Percentiles rank a stretch among this genome's conserved stretches.
Conservation (phyloP, 2,888 invertebrate genomes). For the Troglohyphantes excavatus region DNA sequence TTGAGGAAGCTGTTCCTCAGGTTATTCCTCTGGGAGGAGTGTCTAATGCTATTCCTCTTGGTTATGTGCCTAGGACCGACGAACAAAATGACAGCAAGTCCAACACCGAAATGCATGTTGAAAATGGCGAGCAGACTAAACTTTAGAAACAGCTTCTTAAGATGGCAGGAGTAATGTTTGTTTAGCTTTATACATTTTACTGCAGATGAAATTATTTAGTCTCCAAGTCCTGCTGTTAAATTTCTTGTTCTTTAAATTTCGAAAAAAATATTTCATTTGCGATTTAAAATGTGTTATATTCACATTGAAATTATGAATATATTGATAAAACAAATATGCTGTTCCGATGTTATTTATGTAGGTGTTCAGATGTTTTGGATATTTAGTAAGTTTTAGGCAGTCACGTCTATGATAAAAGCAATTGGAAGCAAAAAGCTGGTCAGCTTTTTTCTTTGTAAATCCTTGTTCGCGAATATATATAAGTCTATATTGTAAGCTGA, state of each 20-base stretch:
- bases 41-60: slow-evolving; percentile 24
- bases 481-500: too few relatives aligned
- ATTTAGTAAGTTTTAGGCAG: too few relatives aligned
- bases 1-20: background rate
- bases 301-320: too few relatives aligned
- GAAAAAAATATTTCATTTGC: too few relatives aligned
- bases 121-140: slow-evolving; percentile 50
- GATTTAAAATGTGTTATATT: too few relatives aligned
- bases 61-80: slow-evolving; percentile 11
- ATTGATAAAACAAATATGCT: too few relatives aligned
- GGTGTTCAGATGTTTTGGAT: too few relatives aligned
- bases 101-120: background rate
- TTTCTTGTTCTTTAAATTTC: background rate
- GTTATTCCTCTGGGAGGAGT: background rate
- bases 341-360: too few relatives aligned
- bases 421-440: too few relatives aligned
- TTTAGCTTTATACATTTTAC: background rate
- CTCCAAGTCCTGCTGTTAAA: background rate
- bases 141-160: background rate
- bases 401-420: too few relatives aligned
- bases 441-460: too few relatives aligned
- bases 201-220: background rate
- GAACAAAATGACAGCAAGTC: background rate
- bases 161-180: background rate
- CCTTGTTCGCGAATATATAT: too few relatives aligned